Base-by-base conservation (phyloP, 2,797 vertebrate species). In the Mormyrus hasselquistii region DNA sequence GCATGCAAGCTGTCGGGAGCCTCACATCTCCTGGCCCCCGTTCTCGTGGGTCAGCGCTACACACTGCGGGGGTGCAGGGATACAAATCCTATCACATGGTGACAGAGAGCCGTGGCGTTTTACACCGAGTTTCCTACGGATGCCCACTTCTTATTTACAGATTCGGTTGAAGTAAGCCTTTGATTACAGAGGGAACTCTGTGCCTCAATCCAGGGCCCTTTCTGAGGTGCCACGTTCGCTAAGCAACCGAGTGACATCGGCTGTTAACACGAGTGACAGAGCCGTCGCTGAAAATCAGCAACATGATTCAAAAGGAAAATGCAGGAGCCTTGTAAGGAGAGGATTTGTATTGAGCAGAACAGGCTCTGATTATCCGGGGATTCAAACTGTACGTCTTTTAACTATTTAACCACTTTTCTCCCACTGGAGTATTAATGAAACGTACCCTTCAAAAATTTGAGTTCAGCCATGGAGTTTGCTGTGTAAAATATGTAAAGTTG, bases 1-100 rank as follows among this genome's bases (percentile, higher is more conserved):
- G 95, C 95, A 95, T 92, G 94, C 94, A 95, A 94, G 95, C 94
- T 95, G 95, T 94, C 94, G 49, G 76, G 87, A 93, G 92, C 94
- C 94, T 93, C 93, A 94, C 93, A 92, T 94, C 90, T 62, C 85
- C 90, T 91, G 9, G 12, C 59, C 0, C 90, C 93, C 92, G 93
- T 94, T 91, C 93, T 94, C 93, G 90, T 91, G 91, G 93, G 94
- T 94, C 94, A 94, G 91, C 73, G 8, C 92, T 92, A 93, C 93
- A 92, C 93, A 93, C 93, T 91, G 92, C 92, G 94, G 94, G 93
- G 94, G 83, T 90, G 89, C 90, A 22, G 82, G 22, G 53, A 57
- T 53, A 55, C 25, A 57, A 59, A 87, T 57, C 34, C 92, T 93
- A 93, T 92, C 93, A 83, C 69, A 14, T 10, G 55, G 90, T 83